Conservation (phyloP, 1,140 invertebrate genomes). For the Drosophila tani region DNA sequence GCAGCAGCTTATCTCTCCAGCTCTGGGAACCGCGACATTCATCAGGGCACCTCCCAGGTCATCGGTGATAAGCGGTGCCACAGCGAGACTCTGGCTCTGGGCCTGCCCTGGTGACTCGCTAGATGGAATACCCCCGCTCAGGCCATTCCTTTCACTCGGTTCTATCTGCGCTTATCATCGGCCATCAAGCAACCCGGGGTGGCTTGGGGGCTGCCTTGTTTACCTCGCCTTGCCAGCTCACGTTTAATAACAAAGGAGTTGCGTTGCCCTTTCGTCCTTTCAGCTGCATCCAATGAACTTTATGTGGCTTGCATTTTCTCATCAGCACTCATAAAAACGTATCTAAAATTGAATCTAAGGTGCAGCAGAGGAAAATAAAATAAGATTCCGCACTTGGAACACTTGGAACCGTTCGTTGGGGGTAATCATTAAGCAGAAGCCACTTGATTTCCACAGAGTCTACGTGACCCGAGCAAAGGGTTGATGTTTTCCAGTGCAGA, state of each 20-base stretch:
- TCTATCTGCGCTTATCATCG: slow-evolving; percentile 68
- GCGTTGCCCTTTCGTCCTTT: slow-evolving; percentile 32
- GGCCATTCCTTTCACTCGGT: slow-evolving; percentile 6
- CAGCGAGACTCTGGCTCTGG: slow-evolving; percentile 1
- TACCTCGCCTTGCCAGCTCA: slow-evolving; percentile 50
- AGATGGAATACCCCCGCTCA: slow-evolving; percentile 28
- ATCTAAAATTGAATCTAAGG: slow-evolving; percentile 79
- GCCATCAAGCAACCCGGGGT: slow-evolving; percentile 38
- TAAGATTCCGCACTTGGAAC: slow-evolving; percentile 59
- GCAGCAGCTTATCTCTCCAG: background rate
- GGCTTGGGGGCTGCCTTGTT: slow-evolving; percentile 49
- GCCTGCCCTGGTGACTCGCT: background rate
- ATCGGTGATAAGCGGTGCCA: slow-evolving; percentile 59
- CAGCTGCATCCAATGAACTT: slow-evolving; percentile 46
- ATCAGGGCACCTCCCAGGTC: slow-evolving; percentile 36
- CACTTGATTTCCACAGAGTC: slow-evolving; percentile 8
- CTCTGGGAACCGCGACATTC: background rate
- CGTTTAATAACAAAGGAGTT: slow-evolving; percentile 60
- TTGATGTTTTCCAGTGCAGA: background rate
- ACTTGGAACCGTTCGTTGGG: slow-evolving; percentile 49
- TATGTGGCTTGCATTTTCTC: slow-evolving; percentile 73
- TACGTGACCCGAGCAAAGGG: slow-evolving; percentile 3
- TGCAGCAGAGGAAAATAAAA: slow-evolving; percentile 50
- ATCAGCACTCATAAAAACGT: slow-evolving; percentile 66
- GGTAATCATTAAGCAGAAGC: slow-evolving; percentile 31